Percentiles rank a stretch among this genome's conserved stretches.
These are phyloP conservation scores for Drosophila hydei DNA, from an alignment of 1,140 invertebrate genomes.

Conservation along the genomic window DNA sequence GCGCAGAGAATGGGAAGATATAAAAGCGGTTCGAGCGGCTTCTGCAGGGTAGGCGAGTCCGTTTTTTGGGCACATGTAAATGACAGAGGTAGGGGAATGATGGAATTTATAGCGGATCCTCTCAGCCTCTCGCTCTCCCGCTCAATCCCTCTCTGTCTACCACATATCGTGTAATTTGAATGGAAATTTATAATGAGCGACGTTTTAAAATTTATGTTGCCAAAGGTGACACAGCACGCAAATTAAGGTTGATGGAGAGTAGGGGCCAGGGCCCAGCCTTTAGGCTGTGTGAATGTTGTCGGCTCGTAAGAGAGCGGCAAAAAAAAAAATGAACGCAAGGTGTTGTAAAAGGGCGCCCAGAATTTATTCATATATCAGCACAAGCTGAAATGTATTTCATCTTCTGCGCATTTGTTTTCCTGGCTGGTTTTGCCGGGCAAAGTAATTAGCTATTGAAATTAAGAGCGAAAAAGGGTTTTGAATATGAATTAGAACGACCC, in stretches of 20 bases:
- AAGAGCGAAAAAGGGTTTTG: slow-evolving; percentile 38
- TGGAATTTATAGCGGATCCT: slow-evolving; percentile 1
- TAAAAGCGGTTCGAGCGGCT: slow-evolving; percentile 3
- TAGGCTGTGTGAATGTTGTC: slow-evolving; percentile 74
- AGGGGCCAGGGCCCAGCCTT: slow-evolving; percentile 10
- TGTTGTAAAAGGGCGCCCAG: slow-evolving; percentile 55
- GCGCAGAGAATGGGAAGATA: slow-evolving; percentile 4
- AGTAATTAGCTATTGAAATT: slow-evolving; percentile 57
- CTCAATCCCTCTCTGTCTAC: neutral
- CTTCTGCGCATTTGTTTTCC: slow-evolving; percentile 7
- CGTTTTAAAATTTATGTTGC: slow-evolving; percentile 66
- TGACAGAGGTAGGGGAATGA: neutral
- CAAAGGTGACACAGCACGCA: slow-evolving; percentile 72
- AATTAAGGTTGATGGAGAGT: slow-evolving; percentile 43
- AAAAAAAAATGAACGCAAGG: slow-evolving; percentile 46
- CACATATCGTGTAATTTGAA: slow-evolving; percentile 74
- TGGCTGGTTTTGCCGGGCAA: no score
- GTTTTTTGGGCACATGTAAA: slow-evolving; percentile 33
- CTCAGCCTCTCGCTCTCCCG: neutral
- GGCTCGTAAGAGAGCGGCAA: slow-evolving; percentile 43
- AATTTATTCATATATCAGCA: slow-evolving; percentile 50
- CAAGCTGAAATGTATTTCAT: slow-evolving; percentile 9
- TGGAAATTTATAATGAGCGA: slow-evolving; percentile 80
- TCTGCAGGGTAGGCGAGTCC: slow-evolving; percentile 14
- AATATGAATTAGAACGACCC: slow-evolving; percentile 46